Evolutionary conservation across 2,888 invertebrate genomes (phyloP).

Genomic region (Drosophila longiperda): DNA sequence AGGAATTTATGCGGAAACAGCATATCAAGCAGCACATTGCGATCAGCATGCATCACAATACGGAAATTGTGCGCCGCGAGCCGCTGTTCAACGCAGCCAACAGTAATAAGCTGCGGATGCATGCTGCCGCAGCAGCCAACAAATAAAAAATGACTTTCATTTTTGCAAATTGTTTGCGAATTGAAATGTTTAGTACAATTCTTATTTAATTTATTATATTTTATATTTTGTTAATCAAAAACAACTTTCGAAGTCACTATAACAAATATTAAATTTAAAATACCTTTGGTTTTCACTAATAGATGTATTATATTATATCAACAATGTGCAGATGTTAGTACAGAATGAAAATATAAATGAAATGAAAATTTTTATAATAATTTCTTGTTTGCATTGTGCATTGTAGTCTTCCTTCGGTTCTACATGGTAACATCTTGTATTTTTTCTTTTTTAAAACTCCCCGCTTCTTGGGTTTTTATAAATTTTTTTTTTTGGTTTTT

Average conservation of each 20-base stretch:
- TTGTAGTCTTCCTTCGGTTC: background rate
- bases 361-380: background rate
- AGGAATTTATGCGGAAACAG: conserved; percentile 94
- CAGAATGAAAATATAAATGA: background rate
- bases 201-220: background rate
- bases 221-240: background rate
- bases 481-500: background rate
- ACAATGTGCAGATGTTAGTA: background rate
- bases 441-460: background rate
- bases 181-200: background rate
- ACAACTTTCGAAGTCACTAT: background rate
- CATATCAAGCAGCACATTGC: conserved; percentile 91
- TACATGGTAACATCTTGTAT: background rate
- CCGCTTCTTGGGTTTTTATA: background rate
- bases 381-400: background rate
- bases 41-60: conserved; percentile 87
- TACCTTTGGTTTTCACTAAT: background rate
- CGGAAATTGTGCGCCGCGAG: conserved; percentile 93
- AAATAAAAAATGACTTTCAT: background rate
- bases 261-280: background rate
- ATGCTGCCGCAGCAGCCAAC: background rate
- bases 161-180: background rate
- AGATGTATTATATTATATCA: background rate
- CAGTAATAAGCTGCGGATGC: conserved; percentile 28
- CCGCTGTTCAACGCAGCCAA: conserved; percentile 86